Base-by-base conservation (phyloP, 2,888 invertebrate species). In the Dastarcus helophoroides region DNA sequence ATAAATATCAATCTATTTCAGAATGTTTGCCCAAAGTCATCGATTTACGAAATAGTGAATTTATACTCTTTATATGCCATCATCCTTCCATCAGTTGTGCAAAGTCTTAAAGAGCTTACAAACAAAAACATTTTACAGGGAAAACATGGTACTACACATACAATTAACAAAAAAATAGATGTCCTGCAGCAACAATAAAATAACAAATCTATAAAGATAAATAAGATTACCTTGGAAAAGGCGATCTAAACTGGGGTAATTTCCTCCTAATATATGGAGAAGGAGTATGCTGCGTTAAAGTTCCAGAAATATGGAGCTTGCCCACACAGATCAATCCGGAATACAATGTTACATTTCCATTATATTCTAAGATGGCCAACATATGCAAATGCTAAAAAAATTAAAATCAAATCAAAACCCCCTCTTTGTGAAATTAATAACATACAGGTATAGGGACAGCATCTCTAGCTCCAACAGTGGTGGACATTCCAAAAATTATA, bases 321-420 rank as follows among this genome's bases (percentile, higher is more conserved):
- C 86, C 86, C 26, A 93, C 79, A 44, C 79, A 70, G 32, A 70
- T 73, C 8, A 76, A 69, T 3, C 93, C 93, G 0, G 88, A 86
- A 57, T 91, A 91, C 31, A 94, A 63, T 19, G 79, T 72, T 14
- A 93, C 71, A 45, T 76, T 78, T 9, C 84, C 83, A 36, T 71
- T 71, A 19, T 79, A 71, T 60, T 91, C 90, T 24, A 93, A 68
- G 23, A 86, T 69, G 0, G 86, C 80, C 31, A 90, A 73, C 80
- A 91, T 81, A 50, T 82, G 78, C 50, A 88, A 65, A 47, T 68
- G 65, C 71, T 77, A 47, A 17, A 63, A 56, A 26, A 29, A 13
- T 8, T 12, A 22, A 28, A 31, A 25, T 33, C 23, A 26, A 37
- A 31, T 26, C 30, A 32, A 31, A n/a, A n/a, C n/a, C n/a, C n/a